phyloP scores from a whole-genome alignment of 1,140 invertebrate species.

The Monochamus saltuarius region DNA sequence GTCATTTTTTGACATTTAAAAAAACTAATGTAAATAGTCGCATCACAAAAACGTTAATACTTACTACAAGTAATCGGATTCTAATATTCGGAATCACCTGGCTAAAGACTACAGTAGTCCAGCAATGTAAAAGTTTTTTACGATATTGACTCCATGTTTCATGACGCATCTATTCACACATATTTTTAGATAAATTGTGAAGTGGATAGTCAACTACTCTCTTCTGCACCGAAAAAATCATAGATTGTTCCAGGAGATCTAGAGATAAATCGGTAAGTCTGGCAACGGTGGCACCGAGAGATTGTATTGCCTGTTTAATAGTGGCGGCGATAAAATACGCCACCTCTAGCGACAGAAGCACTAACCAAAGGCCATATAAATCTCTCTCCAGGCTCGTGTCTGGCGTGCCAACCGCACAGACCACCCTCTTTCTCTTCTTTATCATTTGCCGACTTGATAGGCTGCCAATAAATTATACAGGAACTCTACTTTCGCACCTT shows the following conservation, averaged over 20 bases:
- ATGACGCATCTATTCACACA: no score
- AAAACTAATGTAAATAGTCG: no score
- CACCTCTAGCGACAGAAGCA: constrained; percentile 28
- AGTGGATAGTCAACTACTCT: no score
- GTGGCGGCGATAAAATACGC: constrained; percentile 42
- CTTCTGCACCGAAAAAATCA: no score
- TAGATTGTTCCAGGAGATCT: not conserved
- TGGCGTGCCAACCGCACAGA: constrained; percentile 42
- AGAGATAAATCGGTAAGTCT: not conserved
- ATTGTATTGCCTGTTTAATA: constrained; percentile 38
- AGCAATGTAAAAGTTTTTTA: no score
- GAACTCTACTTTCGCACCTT: not conserved
- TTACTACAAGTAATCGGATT: no score
- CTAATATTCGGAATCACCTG: no score
- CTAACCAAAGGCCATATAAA: constrained; percentile 38
- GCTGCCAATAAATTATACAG: constrained; percentile 46
- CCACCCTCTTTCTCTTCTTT: constrained; percentile 40
- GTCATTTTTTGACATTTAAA: no score
- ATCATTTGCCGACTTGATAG: constrained; percentile 47
- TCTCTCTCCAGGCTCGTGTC: constrained; percentile 43
- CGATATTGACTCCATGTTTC: no score
- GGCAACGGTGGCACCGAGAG: constrained; percentile 7
- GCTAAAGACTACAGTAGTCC: no score
- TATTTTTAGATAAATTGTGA: no score
- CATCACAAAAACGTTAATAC: no score